Base-by-base conservation (phyloP, 2,113 vertebrate species). In the Sylvilagus bachmani region DNA sequence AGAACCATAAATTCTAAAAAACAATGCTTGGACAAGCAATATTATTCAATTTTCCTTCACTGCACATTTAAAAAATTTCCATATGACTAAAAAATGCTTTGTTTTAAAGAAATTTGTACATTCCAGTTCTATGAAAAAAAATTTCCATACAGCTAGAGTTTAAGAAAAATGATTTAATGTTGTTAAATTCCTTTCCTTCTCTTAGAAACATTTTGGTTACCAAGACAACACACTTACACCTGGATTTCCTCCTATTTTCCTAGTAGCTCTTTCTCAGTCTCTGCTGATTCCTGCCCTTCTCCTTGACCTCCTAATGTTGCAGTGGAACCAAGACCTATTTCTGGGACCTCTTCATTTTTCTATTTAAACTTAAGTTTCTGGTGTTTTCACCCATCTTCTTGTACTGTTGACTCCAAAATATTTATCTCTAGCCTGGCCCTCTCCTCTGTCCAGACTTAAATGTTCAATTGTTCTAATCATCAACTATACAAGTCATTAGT, bases 151-250 rank as follows among this genome's bases (percentile, higher is more conserved):
- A 70, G 53, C 44, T 83, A 55, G 80, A 71, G 24, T 61, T 70
- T 77, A 38, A 89, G 62, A 25, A 70, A 77, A 82, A 51, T 62
- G 12, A 92, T 29, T 70, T 49, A 27, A 27, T 49, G 29, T 9
- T 49, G 29, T 49, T 86, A 44, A 92, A 82, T 6, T 64, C 71
- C 11, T 58, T 11, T 27, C 21, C 58, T 27, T 21, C 82, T 92
- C 36, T 70, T 79, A 86, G 36, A 58, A 92, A 92, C 8, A 49
- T 33, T 61, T n/a, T 92, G 53, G 90, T 58, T 79, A 71, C 74
- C 31, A 79, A 17, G 36, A 49, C 36, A 79, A 86, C 53, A 53
- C 62, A 25, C 12, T 64, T 3, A 58, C 2, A 70, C 6, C 64
- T 78, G 13, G 25, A 51, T 69, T 62, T 90, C 24, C 38, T 84